Evolutionary conservation across 2,888 invertebrate species (phyloP), one percentile per base, ranked within the genome.

Genomic region (Thymelicus acteon): DNA sequence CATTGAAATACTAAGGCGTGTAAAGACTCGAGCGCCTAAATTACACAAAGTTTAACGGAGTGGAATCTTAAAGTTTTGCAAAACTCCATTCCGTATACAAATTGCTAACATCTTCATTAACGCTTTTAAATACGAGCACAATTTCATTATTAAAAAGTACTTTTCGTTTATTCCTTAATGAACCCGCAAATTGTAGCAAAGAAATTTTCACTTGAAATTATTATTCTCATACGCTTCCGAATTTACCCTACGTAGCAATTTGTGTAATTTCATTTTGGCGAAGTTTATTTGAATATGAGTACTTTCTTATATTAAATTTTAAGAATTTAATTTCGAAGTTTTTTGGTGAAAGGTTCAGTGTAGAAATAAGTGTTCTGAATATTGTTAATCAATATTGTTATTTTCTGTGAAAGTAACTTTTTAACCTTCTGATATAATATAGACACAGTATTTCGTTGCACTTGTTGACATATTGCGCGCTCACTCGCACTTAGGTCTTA

Each of bases 71-170:
- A 60, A 67, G 37, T 67, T 60, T 13, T 48, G 15, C 10, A 58
- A 60, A 48, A 60, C 66, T 58, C 66, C 24, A 31, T 24, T 8
- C 44, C 15, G 58, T 60, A 60, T 60, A 67, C 48, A 69, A 66
- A 66, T 66, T 47, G 57, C 58, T 66, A 58, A 69, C 69, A 63
- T 57, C 69, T 69, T 69, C 69, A 57, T 69, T 69, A 69, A n/a
- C 37, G 63, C 48, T 67, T 61, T 68, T 12, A 68, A 54, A 57
- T 47, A 63, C 6, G 47, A 49, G 44, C 31, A 40, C 58, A 47
- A 15, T 65, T 44, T 44, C 54, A 31, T 40, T 58, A 47, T 44
- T 57, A 47, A 58, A 63, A 40, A 57, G 62, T 39, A 62, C 60
- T 52, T 63, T 19, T 15, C 15, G 15, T 40, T 44, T 57, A 57